Percentiles rank a stretch among this genome's conserved stretches.
These are phyloP conservation scores for Sclerodermus sp. DNA, from an alignment of 2,888 invertebrate genomes.

Conservation along the genomic window DNA sequence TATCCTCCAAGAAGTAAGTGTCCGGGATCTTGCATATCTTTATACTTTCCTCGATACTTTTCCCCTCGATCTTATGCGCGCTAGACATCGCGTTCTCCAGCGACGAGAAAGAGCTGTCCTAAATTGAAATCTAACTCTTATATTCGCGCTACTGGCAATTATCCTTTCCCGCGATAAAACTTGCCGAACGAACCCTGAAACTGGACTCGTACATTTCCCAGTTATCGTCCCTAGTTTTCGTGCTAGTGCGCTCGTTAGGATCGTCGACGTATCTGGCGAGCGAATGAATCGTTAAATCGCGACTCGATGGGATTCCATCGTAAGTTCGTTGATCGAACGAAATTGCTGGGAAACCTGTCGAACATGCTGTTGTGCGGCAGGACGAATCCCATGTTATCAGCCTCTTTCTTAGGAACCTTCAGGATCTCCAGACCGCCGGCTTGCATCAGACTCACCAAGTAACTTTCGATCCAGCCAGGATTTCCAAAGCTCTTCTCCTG, in stretches of 20 bases:
- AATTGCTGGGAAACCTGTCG: too few relatives aligned
- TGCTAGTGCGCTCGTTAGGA: neutral
- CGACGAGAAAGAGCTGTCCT: constrained; percentile 25
- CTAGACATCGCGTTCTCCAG: neutral
- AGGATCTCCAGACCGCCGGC: constrained; percentile 60
- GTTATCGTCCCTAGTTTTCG: constrained; percentile 33
- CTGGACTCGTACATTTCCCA: constrained; percentile 60
- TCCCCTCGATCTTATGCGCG: neutral
- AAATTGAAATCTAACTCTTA: neutral
- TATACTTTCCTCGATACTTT: constrained; percentile 8
- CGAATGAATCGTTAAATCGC: too few relatives aligned
- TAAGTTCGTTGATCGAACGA: too few relatives aligned
- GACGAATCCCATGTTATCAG: constrained; percentile 41
- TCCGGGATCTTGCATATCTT: constrained; percentile 59
- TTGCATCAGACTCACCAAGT: constrained; percentile 64
- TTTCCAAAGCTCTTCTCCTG: constrained; percentile 66
- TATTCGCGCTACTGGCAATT: neutral
- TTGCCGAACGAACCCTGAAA: constrained; percentile 36
- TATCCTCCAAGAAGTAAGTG: constrained; percentile 60
- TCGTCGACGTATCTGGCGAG: too few relatives aligned
- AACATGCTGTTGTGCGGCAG: constrained; percentile 39
- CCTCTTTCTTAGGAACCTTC: constrained; percentile 49
- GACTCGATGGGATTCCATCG: too few relatives aligned
- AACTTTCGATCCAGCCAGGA: constrained; percentile 71
- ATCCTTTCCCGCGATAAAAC: neutral